Percentiles rank a stretch among this genome's conserved stretches.
Conservation (phyloP, 2,797 vertebrate species). For the Bovichtus diacanthus region DNA sequence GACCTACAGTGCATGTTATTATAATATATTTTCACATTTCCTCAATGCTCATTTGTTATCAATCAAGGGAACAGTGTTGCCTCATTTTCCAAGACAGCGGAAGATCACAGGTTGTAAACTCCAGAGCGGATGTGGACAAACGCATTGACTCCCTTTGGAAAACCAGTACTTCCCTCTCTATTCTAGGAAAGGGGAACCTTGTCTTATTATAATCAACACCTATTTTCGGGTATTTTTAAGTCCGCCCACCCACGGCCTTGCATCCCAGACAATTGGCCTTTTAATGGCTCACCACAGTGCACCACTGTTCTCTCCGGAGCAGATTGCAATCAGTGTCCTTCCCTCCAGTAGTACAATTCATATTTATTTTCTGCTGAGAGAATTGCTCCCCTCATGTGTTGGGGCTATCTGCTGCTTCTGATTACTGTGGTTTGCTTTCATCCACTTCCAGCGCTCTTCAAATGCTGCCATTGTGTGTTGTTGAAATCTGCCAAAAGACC, state of each 20-base stretch:
- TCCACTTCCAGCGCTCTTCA: constrained; percentile 89
- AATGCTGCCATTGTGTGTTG: constrained; percentile 90
- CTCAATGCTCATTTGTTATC: constrained; percentile 39
- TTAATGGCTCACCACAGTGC: constrained; percentile 88
- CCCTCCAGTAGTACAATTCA: constrained; percentile 85
- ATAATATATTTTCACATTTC: constrained; percentile 10
- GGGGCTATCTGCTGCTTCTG: constrained; percentile 90
- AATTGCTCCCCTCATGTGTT: constrained; percentile 91
- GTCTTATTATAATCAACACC: constrained; percentile 87
- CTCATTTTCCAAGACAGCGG: constrained; percentile 44
- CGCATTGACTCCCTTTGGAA: constrained; percentile 58
- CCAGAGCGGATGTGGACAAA: constrained; percentile 53
- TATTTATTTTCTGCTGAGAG: constrained; percentile 89
- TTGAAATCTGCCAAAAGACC: constrained; percentile 83
- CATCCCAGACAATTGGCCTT: constrained; percentile 87
- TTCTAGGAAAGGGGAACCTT: constrained; percentile 83
- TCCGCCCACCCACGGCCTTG: constrained; percentile 81
- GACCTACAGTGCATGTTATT: not conserved
- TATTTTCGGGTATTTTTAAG: constrained; percentile 87
- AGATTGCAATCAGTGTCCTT: constrained; percentile 91
- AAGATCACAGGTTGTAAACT: constrained; percentile 51
- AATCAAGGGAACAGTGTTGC: constrained; percentile 9
- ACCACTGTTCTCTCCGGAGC: constrained; percentile 87
- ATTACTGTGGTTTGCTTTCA: constrained; percentile 91
- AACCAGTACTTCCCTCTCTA: constrained; percentile 84